Evolutionary conservation across 2,797 vertebrate species (phyloP), one percentile per base, ranked within the genome.

Genomic region (Chelon labrosus): DNA sequence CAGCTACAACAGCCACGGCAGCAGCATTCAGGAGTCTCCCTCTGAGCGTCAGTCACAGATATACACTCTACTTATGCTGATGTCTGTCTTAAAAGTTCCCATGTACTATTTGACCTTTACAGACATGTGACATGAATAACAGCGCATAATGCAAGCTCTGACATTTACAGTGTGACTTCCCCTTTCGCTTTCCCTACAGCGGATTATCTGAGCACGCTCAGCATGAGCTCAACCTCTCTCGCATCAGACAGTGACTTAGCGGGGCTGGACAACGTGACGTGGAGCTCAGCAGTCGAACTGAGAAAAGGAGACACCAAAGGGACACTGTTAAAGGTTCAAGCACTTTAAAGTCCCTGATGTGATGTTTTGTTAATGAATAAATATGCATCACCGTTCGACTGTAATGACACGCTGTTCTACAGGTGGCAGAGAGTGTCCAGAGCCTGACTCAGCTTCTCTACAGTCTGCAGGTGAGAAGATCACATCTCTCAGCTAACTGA

Each of bases 401-500:
- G 46, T 79, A 79, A 47, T 83, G 71, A 83, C 51, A 46, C 47
- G 2, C 3, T 87, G 67, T 83, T 83, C 86, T 93, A 57, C 90
- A 98, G 97, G 92, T 97, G 88, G 92, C 96, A 75, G 96, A 97
- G 90, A 95, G 95, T 7, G 94, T 98, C 66, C 97, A 97, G 92
- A 97, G 96, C 75, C 91, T 98, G 89, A 97, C 97, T 12, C 96
- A 96, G 56, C 95, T 98, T 64, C 92, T 98, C 20, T 98, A 97
- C 75, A 98, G 97, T 90, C 91, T 97, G 62, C 96, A 98, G 96
- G 97, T 98, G 71, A 95, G 73, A 73, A 76, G 10, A 63, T 59
- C 8, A 50, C 19, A 71, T 12, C 19, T 65, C 14, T 57, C 49
- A 42, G 7, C 0, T 38, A 10, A 27, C 7, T 59, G 20, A 49